These are phyloP conservation scores for Coregonus suidteri DNA, from an alignment of 2,797 vertebrate species.

Conservation along the genomic window DNA sequence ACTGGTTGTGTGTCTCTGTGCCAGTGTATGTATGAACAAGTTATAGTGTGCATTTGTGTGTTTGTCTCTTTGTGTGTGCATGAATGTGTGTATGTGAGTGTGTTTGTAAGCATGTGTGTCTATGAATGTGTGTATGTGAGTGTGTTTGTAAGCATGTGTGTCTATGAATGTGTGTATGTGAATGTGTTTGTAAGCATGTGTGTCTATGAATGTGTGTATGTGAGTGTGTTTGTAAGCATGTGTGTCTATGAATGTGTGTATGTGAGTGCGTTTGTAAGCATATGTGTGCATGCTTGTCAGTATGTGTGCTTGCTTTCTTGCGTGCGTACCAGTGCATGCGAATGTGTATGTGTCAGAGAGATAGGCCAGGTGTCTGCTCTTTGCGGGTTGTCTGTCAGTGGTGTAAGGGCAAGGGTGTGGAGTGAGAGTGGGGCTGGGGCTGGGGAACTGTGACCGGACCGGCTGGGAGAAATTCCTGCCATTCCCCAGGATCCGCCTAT, in stretches of 20 bases:
- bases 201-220: conserved; percentile 19
- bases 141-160: conserved; percentile 5
- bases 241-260: conserved; percentile 10
- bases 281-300: conserved; percentile 2
- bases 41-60: conserved; percentile 5
- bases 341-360: conserved; percentile 28
- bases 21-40: conserved; percentile 4
- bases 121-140: neutral
- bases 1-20: conserved; percentile 16
- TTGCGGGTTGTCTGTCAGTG: conserved; percentile 89
- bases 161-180: conserved; percentile 9
- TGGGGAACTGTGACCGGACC: conserved; percentile 77
- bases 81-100: too few relatives aligned
- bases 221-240: conserved; percentile 14
- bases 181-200: neutral
- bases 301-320: conserved; percentile 44
- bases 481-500: conserved; percentile 79
- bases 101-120: too few relatives aligned
- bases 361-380: conserved; percentile 76
- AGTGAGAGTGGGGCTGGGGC: conserved; percentile 67
- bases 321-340: neutral
- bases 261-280: conserved; percentile 6
- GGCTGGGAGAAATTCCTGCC: conserved; percentile 82
- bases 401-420: conserved; percentile 46
- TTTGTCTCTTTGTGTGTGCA: too few relatives aligned